Percentiles rank a stretch among this genome's conserved stretches.
Conservation (phyloP, 2,113 vertebrate genomes). For the Phrynocephalus versicolor region DNA sequence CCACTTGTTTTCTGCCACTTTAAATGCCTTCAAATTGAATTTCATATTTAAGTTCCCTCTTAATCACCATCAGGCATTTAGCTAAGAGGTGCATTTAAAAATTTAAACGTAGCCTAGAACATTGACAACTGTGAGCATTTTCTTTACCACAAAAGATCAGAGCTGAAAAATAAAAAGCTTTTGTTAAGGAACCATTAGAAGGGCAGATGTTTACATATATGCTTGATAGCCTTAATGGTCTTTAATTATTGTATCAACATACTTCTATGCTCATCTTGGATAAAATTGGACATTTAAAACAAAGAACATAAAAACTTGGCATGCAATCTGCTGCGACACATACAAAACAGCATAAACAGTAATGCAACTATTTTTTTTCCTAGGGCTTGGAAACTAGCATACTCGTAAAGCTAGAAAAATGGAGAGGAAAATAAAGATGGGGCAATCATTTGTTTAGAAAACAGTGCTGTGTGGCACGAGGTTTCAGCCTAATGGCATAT, state of each 20-base stretch:
- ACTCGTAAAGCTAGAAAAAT: not conserved
- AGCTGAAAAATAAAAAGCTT: not conserved
- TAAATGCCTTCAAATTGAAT: not conserved
- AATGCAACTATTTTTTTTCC: not conserved
- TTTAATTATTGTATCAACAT: constrained; percentile 18
- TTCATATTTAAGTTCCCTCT: not conserved
- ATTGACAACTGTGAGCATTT: not conserved
- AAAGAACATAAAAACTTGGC: not conserved
- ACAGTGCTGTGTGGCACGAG: no score
- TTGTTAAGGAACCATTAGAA: no score
- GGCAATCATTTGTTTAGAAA: not conserved
- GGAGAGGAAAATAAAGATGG: not conserved
- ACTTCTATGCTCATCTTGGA: not conserved
- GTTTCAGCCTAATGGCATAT: not conserved
- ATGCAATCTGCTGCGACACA: no score
- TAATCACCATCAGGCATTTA: not conserved
- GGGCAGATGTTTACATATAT: not conserved
- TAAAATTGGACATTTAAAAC: constrained; percentile 14
- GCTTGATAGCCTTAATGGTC: no score
- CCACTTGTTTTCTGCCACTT: not conserved
- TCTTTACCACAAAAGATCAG: not conserved
- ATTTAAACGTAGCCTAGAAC: not conserved
- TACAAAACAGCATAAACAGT: no score
- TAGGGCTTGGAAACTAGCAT: not conserved
- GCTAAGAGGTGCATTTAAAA: not conserved